phyloP scores from a whole-genome alignment of 2,797 vertebrate species.

The Falco columbarius region DNA sequence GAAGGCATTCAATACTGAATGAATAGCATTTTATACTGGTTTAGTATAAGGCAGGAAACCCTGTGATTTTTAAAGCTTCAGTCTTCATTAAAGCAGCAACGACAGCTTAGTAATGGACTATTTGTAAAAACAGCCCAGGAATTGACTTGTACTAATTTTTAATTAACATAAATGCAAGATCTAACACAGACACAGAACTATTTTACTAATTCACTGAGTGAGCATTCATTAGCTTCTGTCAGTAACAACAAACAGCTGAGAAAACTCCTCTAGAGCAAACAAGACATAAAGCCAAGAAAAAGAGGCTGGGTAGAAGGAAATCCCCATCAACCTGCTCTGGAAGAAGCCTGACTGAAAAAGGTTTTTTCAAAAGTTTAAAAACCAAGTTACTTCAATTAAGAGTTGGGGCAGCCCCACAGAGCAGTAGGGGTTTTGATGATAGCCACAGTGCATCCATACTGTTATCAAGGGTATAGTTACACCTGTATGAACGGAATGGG shows the following conservation, averaged over 20 bases:
- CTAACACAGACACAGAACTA: not conserved
- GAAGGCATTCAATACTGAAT: not conserved
- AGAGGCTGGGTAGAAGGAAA: not conserved
- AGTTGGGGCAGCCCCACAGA: not conserved
- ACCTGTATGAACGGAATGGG: fast-evolving
- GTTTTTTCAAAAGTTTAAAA: not conserved
- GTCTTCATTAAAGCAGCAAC: not conserved
- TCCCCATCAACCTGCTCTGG: not conserved
- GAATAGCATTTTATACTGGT: not conserved
- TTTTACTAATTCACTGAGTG: not conserved
- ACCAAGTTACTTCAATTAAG: not conserved
- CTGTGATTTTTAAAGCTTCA: not conserved
- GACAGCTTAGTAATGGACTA: not conserved
- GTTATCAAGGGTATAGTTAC: not conserved
- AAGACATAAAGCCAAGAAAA: not conserved
- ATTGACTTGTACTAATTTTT: not conserved
- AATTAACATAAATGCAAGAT: conserved; percentile 8
- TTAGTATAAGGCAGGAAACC: not conserved
- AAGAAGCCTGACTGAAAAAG: not conserved
- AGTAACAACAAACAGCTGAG: not conserved
- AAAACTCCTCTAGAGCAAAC: not conserved
- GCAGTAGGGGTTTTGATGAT: fast-evolving
- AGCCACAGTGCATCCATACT: fast-evolving
- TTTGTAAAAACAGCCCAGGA: not conserved
- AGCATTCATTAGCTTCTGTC: not conserved